These are phyloP conservation scores for Leucoptera coffeella DNA, from an alignment of 2,888 invertebrate species.

Conservation along the genomic window DNA sequence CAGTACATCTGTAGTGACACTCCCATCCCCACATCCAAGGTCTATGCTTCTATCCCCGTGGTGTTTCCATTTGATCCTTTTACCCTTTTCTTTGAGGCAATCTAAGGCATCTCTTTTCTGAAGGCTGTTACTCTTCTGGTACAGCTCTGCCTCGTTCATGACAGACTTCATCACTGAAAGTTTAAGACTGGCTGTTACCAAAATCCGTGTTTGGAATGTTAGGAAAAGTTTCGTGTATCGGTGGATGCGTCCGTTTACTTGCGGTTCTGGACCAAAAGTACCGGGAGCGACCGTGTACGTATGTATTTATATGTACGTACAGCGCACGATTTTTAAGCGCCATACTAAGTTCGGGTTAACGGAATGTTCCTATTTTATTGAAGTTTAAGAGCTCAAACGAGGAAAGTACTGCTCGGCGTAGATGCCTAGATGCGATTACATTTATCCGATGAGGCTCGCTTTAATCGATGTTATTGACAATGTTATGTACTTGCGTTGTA, in stretches of 20 bases:
- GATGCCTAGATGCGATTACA: too few relatives aligned
- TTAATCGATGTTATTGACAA: too few relatives aligned
- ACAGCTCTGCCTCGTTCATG: conserved; percentile 62
- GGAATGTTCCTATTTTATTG: too few relatives aligned
- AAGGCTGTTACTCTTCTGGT: conserved; percentile 59
- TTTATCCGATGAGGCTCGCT: too few relatives aligned
- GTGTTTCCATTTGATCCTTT: conserved; percentile 49
- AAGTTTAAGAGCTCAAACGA: too few relatives aligned
- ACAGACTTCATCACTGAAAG: conserved; percentile 10
- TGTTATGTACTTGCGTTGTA: too few relatives aligned
- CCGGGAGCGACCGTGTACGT: conserved; percentile 14
- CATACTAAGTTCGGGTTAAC: conserved; percentile 1
- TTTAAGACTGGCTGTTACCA: conserved; percentile 8
- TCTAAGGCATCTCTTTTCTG: conserved; percentile 53
- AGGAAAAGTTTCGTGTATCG: conserved; percentile 9
- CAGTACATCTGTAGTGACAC: conserved; percentile 59
- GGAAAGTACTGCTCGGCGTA: too few relatives aligned
- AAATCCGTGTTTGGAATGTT: conserved; percentile 4
- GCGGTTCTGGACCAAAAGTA: conserved; percentile 30
- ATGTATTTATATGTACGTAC: conserved; percentile 33
- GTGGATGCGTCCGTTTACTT: conserved; percentile 18
- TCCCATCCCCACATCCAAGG: conserved; percentile 70
- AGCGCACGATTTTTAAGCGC: not conserved
- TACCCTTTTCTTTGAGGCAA: conserved; percentile 58
- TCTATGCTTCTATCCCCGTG: conserved; percentile 53